Base-by-base conservation (phyloP, 1,140 invertebrate species). In the Streblospio benedicti region DNA sequence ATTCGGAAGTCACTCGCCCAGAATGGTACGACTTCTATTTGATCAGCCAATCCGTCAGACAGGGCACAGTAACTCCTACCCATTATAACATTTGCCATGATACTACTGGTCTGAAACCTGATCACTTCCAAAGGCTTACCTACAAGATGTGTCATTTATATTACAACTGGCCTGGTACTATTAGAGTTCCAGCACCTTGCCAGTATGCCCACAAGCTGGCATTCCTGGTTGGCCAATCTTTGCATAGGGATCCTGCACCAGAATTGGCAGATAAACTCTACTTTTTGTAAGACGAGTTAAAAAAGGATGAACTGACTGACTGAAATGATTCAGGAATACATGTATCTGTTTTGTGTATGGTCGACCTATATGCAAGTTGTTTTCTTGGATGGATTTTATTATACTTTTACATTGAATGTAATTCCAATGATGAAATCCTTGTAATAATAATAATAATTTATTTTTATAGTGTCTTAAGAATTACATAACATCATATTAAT, bases 111-210 rank as follows among this genome's bases (percentile, higher is more conserved):
- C 70, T 89, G 2, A 67, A 72, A 32, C 79, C 87, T 0, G 86
- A 89, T 59, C 79, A 83, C 57, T 70, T 93, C 58, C 93, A 97
- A 76, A 79, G 85, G 16, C 66, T 93, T 1, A 82, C 89, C 0
- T 92, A 87, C 67, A 91, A 91, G 72, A 73, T 91, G 66, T 85
- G 84, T 57, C 90, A 94, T 67, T 76, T 91, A 73, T 93, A 92
- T 64, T 93, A 83, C 69, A 93, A 93, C 73, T 91, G 93, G 92
- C 83, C 77, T 44, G 55, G 50, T 32, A 50, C 51, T 31, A 53
- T 60, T 18, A 25, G 54, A 23, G 54, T 65, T 23, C 53, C 56
- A 35, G 38, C 41, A 51, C 30, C 61, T 32, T 74, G 75, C 62
- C 88, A 93, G 70, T 79, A 79, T 70, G 76, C 90, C 3, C 90